Percentiles rank a stretch among this genome's conserved stretches.
These are phyloP conservation scores for Podilymbus podiceps DNA, from an alignment of 2,113 vertebrate genomes.

Conservation along the genomic window DNA sequence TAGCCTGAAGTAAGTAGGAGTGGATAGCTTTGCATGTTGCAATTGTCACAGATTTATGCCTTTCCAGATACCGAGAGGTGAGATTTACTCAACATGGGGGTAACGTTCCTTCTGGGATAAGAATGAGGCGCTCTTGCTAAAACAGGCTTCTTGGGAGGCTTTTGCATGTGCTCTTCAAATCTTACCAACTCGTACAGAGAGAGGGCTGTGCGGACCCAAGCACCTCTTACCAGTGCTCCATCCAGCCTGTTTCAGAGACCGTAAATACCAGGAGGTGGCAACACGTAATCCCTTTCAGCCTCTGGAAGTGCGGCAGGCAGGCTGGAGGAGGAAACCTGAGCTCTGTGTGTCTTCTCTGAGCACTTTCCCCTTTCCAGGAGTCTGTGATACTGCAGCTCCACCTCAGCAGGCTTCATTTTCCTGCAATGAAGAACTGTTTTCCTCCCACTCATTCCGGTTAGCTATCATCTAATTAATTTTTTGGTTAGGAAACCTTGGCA, in stretches of 20 bases:
- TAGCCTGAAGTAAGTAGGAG: neutral
- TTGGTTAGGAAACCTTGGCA: neutral
- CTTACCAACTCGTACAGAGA: neutral
- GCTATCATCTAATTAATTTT: neutral
- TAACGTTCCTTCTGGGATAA: no score
- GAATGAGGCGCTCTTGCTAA: neutral
- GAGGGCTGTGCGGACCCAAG: neutral
- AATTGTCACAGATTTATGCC: neutral
- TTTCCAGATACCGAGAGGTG: neutral
- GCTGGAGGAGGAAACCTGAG: neutral
- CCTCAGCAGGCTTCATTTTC: neutral
- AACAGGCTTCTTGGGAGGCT: neutral
- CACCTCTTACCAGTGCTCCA: neutral
- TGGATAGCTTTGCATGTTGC: neutral
- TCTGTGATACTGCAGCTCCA: neutral
- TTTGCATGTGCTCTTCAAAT: neutral
- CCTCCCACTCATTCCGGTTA: neutral
- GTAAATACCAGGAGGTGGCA: neutral
- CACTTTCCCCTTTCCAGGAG: neutral
- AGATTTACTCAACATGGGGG: neutral
- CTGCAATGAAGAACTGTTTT: neutral
- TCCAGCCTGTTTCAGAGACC: neutral
- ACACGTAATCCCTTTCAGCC: neutral
- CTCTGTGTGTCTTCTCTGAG: neutral
- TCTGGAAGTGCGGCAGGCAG: neutral